A percentile compares a stretch with the other conserved stretches of the same genome.
Conservation (phyloP, 2,888 invertebrate species). For the Conomelus anceps region DNA sequence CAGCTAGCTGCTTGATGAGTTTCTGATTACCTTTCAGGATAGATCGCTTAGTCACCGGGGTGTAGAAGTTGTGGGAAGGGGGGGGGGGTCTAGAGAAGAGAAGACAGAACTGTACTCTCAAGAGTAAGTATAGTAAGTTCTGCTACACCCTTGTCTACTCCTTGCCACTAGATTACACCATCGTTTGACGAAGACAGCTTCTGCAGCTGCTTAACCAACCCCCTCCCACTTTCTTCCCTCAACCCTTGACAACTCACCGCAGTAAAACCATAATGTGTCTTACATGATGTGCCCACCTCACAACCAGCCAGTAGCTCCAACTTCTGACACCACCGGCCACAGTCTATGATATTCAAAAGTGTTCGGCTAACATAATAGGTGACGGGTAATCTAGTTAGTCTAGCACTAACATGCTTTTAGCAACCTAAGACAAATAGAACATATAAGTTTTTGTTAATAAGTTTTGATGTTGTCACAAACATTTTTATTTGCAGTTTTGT, state of each 20-base stretch:
- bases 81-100: neutral
- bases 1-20: conserved; percentile 5
- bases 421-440: too few relatives aligned
- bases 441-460: too few relatives aligned
- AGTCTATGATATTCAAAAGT: too few relatives aligned
- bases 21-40: conserved; percentile 11
- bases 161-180: neutral
- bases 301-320: neutral
- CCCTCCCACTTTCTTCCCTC: too few relatives aligned
- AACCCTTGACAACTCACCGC: too few relatives aligned
- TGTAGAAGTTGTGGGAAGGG: neutral
- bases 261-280: neutral
- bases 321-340: too few relatives aligned
- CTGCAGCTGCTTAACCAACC: neutral
- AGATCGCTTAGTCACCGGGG: conserved; percentile 6
- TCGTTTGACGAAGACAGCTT: neutral
- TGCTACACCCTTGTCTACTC: neutral
- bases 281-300: neutral
- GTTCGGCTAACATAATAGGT: too few relatives aligned
- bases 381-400: too few relatives aligned
- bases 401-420: too few relatives aligned
- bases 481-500: too few relatives aligned
- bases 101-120: neutral
- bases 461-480: too few relatives aligned
- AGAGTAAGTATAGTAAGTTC: neutral